phyloP scores from a whole-genome alignment of 2,888 invertebrate species.

The Cylindroiulus punctatus region DNA sequence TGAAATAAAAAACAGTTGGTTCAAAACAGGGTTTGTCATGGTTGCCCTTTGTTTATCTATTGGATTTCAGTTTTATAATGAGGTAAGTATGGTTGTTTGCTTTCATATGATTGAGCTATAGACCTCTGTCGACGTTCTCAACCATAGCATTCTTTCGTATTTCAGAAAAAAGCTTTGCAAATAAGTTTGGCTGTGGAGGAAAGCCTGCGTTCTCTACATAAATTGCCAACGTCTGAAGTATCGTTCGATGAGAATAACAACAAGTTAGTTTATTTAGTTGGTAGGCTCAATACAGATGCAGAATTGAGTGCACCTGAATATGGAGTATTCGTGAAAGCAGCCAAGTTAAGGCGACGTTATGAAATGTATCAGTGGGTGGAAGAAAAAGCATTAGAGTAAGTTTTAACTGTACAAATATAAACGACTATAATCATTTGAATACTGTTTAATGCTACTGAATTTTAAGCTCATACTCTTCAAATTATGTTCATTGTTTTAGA shows the following conservation, averaged over 20 bases:
- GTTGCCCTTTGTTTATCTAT: not conserved
- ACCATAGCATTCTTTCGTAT: too few species aligned
- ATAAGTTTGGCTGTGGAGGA: constrained; percentile 83
- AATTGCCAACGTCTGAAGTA: constrained; percentile 67
- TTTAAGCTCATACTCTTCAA: too few species aligned
- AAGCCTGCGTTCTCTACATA: constrained; percentile 73
- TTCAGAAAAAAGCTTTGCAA: constrained; percentile 79
- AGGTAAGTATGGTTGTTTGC: too few species aligned
- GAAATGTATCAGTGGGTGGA: constrained; percentile 97
- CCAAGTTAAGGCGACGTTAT: constrained; percentile 83
- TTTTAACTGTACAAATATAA: too few species aligned
- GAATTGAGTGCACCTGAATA: constrained; percentile 88
- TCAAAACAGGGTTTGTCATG: not conserved
- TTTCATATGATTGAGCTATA: constrained; percentile 50
- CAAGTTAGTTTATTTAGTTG: constrained; percentile 80
- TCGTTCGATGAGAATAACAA: constrained; percentile 75
- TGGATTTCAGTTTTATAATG: constrained; percentile 80
- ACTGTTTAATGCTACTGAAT: too few species aligned
- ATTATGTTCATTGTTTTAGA: constrained; percentile 60
- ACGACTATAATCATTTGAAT: too few species aligned
- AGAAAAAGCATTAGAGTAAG: constrained; percentile 69
- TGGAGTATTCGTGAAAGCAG: constrained; percentile 83
- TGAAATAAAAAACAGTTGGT: constrained; percentile 42
- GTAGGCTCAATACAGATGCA: constrained; percentile 78
- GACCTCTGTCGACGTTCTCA: too few species aligned